Conservation (phyloP, 1,140 invertebrate species). For the Drosophila sproati region DNA sequence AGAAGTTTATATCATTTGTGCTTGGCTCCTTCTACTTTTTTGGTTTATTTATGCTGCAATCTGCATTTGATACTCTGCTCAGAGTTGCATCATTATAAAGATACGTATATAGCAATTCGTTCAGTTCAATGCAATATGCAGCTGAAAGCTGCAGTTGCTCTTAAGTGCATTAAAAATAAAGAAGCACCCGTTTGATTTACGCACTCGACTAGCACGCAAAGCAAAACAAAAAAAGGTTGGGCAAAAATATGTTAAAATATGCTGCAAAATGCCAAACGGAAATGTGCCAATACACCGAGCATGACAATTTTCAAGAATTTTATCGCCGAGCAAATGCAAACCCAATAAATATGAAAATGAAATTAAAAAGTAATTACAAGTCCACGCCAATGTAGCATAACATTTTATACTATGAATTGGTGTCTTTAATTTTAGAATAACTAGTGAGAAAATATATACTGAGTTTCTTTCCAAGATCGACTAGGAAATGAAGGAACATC, state of each 20-base stretch:
- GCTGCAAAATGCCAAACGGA: slow-evolving; percentile 19
- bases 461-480: background rate
- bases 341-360: slow-evolving; percentile 41
- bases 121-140: slow-evolving; percentile 8
- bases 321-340: slow-evolving; percentile 16
- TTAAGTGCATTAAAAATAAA: slow-evolving; percentile 61
- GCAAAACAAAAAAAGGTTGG: background rate
- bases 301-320: slow-evolving; percentile 29
- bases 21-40: slow-evolving; percentile 1
- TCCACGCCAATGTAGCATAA: slow-evolving; percentile 24
- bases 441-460: background rate
- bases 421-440: slow-evolving; percentile 8
- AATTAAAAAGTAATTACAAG: slow-evolving; percentile 54
- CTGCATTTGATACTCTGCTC: background rate
- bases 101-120: slow-evolving; percentile 1
- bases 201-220: slow-evolving; percentile 13
- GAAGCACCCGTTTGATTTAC: slow-evolving; percentile 32
- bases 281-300: slow-evolving; percentile 26
- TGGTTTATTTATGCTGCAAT: slow-evolving; percentile 11
- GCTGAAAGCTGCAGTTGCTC: slow-evolving; percentile 50
- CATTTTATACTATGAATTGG: slow-evolving; percentile 14
- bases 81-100: background rate
- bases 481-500: background rate
- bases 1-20: slow-evolving; percentile 1
- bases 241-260: background rate